Percentiles rank a stretch among this genome's conserved stretches.
phyloP scores from a whole-genome alignment of 2,888 invertebrate genomes.

The Calephelis perditalis region DNA sequence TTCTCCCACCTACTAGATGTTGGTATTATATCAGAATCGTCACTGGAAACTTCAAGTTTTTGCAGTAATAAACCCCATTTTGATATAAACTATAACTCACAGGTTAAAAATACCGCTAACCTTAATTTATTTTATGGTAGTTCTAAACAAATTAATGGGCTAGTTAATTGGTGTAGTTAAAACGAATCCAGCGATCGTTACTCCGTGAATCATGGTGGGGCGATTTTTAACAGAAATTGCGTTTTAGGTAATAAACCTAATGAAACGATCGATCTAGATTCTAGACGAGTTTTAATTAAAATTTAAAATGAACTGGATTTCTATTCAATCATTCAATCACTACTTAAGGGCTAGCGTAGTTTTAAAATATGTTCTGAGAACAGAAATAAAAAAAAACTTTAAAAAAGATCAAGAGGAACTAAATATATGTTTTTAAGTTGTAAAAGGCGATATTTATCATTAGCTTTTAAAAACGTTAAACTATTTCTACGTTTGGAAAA shows the following conservation, averaged over 20 bases:
- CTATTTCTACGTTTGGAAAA: no score
- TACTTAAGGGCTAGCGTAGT: no score
- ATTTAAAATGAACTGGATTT: neutral
- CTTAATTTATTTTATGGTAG: conserved; percentile 28
- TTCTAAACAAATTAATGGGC: conserved; percentile 27
- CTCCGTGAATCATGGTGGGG: conserved; percentile 4
- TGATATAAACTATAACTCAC: conserved; percentile 6
- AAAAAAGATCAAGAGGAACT: no score
- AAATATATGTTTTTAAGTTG: no score
- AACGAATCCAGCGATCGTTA: conserved; percentile 12
- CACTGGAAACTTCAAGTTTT: neutral
- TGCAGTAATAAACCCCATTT: conserved; percentile 3
- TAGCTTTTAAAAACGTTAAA: no score
- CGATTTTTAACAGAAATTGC: conserved; percentile 6
- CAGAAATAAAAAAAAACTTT: no score
- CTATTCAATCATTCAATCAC: neutral
- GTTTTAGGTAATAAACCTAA: conserved; percentile 7
- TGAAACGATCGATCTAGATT: neutral
- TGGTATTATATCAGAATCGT: no score
- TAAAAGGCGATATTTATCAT: no score
- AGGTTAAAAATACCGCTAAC: conserved; percentile 16
- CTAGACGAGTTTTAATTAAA: conserved; percentile 1
- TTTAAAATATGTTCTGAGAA: no score
- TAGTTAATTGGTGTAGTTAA: conserved; percentile 29
- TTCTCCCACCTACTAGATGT: no score